Base-by-base conservation (phyloP, 2,113 vertebrate genomes). In the Enhydra lutris region DNA sequence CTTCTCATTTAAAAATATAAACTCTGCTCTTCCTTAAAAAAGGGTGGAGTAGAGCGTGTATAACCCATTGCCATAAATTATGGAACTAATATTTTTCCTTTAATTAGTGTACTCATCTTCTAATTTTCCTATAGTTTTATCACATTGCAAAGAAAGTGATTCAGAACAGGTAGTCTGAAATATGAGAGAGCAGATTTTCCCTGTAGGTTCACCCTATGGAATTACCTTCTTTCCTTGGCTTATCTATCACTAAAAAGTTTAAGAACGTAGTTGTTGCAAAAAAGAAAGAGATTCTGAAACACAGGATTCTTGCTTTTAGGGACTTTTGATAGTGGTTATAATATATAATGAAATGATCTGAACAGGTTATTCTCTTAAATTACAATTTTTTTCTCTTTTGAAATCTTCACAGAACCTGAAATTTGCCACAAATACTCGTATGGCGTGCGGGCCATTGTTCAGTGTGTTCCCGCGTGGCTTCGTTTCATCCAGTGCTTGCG, bases 401-500 rank as follows among this genome's bases (percentile, higher is more conserved):
- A 86, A 88, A 86, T 91, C 67, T 98, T 97, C 97, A 98, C 99
- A 97, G 98, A 96, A 85, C 95, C 96, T 98, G 95, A 97, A 91
- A 98, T 99, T 97, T 99, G 99, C 98, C 98, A 99, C 96, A 99
- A 98, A n/a, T 99, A 99, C 96, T 99, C 99, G 26, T 99, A 99
- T 10, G 99, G 99, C 55, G 99, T 99, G 78, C 99, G 99, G 82
- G 99, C 99, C 0, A 98, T 99, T 94, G 99, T 99, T 99, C 99
- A 99, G 98, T 99, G 99, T 98, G 99, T 99, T 84, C 99, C 99
- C 52, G 99, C 99, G 85, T 99, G 99, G 99, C 99, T 99, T 98
- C 99, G 99, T 80, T 99, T 99, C 95, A 99, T 99, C 98, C 99
- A 99, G 99, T 99, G 99, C 99, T 99, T 99, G 98, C 99, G 99